These are phyloP conservation scores for Drosophila paracracens DNA, from an alignment of 2,888 invertebrate genomes.

Conservation along the genomic window DNA sequence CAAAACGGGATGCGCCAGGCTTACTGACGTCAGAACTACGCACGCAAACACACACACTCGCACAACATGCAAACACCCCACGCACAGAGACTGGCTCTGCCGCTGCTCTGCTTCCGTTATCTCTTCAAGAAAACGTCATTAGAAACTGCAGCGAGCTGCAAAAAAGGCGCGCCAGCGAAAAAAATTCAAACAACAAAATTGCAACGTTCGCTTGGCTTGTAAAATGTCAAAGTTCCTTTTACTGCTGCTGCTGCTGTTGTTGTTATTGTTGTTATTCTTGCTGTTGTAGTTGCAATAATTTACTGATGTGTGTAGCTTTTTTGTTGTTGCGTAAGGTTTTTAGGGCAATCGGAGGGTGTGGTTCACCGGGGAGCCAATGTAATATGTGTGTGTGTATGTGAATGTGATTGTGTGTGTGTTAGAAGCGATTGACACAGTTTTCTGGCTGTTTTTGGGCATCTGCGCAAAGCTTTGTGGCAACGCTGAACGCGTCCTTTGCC, in stretches of 20 bases:
- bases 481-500: slow-evolving; percentile 37
- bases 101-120: slow-evolving; percentile 48
- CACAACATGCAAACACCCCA: slow-evolving; percentile 37
- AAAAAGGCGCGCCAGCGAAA: slow-evolving; percentile 51
- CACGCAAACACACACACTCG: slow-evolving; percentile 29
- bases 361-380: slow-evolving; percentile 70
- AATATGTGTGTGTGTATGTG: slow-evolving; percentile 24
- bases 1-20: slow-evolving; percentile 52
- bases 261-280: slow-evolving; percentile 25
- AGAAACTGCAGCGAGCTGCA: slow-evolving; percentile 60
- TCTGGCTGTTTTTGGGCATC: slow-evolving; percentile 44
- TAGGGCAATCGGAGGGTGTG: slow-evolving; percentile 83
- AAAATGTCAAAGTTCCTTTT: slow-evolving; percentile 52
- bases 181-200: slow-evolving; percentile 30
- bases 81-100: slow-evolving; percentile 38
- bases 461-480: slow-evolving; percentile 57
- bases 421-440: slow-evolving; percentile 68
- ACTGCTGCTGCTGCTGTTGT: slow-evolving; percentile 14
- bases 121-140: slow-evolving; percentile 68
- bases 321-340: slow-evolving; percentile 81
- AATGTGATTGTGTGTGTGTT: slow-evolving; percentile 25
- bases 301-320: slow-evolving; percentile 56
- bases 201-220: slow-evolving; percentile 19
- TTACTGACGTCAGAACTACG: slow-evolving; percentile 56
- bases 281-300: slow-evolving; percentile 59